phyloP scores from a whole-genome alignment of 1,140 invertebrate genomes.

The Cyphomyrmex costatus region DNA sequence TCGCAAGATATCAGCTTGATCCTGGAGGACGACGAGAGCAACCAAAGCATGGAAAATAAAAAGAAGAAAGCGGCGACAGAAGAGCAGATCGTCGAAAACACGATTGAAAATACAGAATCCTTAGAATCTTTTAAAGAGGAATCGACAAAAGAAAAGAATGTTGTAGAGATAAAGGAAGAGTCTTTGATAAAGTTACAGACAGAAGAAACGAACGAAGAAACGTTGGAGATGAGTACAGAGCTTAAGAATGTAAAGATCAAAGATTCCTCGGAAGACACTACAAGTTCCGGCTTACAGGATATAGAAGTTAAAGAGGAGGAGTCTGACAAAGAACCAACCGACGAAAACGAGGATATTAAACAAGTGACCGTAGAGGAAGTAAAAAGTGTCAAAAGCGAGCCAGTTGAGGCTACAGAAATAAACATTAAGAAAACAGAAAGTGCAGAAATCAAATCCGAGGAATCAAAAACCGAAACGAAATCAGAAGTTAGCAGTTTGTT shows the following conservation, averaged over 20 bases:
- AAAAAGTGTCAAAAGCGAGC: conserved; percentile 54
- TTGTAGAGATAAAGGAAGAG: conserved; percentile 64
- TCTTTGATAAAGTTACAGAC: conserved; percentile 58
- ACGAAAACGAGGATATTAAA: conserved; percentile 35
- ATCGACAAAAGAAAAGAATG: conserved; percentile 57
- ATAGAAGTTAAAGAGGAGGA: conserved; percentile 72
- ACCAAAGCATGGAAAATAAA: conserved; percentile 69
- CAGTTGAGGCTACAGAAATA: conserved; percentile 25
- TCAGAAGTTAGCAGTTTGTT: neutral
- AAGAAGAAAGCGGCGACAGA: conserved; percentile 74
- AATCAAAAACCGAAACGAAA: conserved; percentile 56
- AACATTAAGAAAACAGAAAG: conserved; percentile 58
- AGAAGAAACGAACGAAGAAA: conserved; percentile 60
- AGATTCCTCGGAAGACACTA: conserved; percentile 68
- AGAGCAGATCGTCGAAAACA: conserved; percentile 68
- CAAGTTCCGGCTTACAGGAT: conserved; percentile 64
- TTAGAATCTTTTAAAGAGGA: conserved; percentile 74
- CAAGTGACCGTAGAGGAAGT: conserved; percentile 39
- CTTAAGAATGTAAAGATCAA: conserved; percentile 71
- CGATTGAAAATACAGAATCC: conserved; percentile 69
- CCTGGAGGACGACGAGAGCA: conserved; percentile 78
- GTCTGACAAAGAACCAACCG: conserved; percentile 45
- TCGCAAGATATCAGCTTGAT: conserved; percentile 80
- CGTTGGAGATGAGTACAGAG: conserved; percentile 60
- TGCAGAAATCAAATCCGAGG: conserved; percentile 43